phyloP scores from a whole-genome alignment of 1,140 invertebrate species.

The Drosophila pectinifera region DNA sequence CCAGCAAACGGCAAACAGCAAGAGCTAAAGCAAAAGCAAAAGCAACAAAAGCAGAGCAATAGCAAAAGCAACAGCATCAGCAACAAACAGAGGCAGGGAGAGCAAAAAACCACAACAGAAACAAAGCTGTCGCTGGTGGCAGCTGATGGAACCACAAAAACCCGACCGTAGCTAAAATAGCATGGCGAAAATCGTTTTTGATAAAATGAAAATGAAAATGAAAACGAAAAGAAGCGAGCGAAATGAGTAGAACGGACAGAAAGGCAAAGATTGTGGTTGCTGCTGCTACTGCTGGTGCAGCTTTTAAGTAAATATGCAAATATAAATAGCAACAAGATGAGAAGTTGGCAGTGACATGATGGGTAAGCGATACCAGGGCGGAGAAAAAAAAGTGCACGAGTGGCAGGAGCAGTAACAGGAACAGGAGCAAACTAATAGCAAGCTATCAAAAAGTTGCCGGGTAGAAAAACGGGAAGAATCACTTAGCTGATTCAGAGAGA shows the following conservation, averaged over 20 bases:
- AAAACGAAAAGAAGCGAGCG: slow-evolving; percentile 61
- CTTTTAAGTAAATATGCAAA: slow-evolving; percentile 80
- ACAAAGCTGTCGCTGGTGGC: slow-evolving; percentile 55
- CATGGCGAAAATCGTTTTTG: slow-evolving; percentile 74
- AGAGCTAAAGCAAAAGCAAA: slow-evolving; percentile 22
- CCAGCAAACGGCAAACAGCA: slow-evolving; percentile 2
- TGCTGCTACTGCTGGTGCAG: slow-evolving; percentile 38
- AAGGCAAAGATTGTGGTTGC: slow-evolving; percentile 49
- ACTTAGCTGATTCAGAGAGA: slow-evolving; percentile 30
- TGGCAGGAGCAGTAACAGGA: not conserved
- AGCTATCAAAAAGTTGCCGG: slow-evolving; percentile 31
- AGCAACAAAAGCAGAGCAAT: slow-evolving; percentile 42
- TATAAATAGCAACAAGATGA: slow-evolving; percentile 70
- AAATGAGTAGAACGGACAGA: slow-evolving; percentile 51
- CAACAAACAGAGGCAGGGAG: slow-evolving; percentile 10
- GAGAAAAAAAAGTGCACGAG: slow-evolving; percentile 11
- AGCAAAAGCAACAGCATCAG: slow-evolving; percentile 19
- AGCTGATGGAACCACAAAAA: slow-evolving; percentile 57
- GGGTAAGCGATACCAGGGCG: slow-evolving; percentile 66
- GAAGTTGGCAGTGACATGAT: slow-evolving; percentile 74
- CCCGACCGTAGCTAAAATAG: slow-evolving; percentile 71
- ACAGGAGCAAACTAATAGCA: slow-evolving; percentile 14
- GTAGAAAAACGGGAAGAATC: slow-evolving; percentile 40
- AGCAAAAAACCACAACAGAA: slow-evolving; percentile 48
- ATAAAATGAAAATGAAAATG: slow-evolving; percentile 72